Evolutionary conservation across 2,888 invertebrate genomes (phyloP).

Genomic region (Zeuzera pyrina): DNA sequence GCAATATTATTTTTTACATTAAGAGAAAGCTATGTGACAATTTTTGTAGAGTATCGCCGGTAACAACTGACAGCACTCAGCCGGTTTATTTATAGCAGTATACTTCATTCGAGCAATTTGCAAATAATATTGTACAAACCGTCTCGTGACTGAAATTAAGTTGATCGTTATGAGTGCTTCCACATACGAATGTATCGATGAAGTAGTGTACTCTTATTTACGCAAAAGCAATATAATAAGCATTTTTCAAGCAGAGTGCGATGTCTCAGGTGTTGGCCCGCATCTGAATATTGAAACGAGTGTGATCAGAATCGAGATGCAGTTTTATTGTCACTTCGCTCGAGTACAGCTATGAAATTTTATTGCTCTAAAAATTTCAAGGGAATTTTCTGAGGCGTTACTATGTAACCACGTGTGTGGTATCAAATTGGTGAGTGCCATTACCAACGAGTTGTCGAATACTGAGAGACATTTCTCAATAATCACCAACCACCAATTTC

Average conservation of each 20-base stretch:
- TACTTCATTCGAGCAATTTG: too few species aligned
- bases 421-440: slow-evolving; percentile 14
- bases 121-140: too few species aligned
- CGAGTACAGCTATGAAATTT: slow-evolving; percentile 55
- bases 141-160: too few species aligned
- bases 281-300: slow-evolving; percentile 62
- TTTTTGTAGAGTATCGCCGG: too few species aligned
- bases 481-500: too few species aligned
- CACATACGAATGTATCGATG: too few species aligned
- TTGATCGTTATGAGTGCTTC: too few species aligned
- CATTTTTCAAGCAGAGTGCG: slow-evolving; percentile 47
- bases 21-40: too few species aligned
- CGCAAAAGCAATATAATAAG: slow-evolving; percentile 55
- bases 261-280: slow-evolving; percentile 58
- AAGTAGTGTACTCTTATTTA: slow-evolving; percentile 50
- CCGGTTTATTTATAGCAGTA: too few species aligned
- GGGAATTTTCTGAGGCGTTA: slow-evolving; percentile 29
- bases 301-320: slow-evolving; percentile 70
- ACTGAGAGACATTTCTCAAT: background rate
- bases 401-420: slow-evolving; percentile 28
- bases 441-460: background rate
- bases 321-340: slow-evolving; percentile 63
- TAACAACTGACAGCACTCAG: too few species aligned
- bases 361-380: slow-evolving; percentile 44
- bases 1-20: too few species aligned